Evolutionary conservation across 2,888 invertebrate species (phyloP).

Genomic region (Calameuta filiformis): DNA sequence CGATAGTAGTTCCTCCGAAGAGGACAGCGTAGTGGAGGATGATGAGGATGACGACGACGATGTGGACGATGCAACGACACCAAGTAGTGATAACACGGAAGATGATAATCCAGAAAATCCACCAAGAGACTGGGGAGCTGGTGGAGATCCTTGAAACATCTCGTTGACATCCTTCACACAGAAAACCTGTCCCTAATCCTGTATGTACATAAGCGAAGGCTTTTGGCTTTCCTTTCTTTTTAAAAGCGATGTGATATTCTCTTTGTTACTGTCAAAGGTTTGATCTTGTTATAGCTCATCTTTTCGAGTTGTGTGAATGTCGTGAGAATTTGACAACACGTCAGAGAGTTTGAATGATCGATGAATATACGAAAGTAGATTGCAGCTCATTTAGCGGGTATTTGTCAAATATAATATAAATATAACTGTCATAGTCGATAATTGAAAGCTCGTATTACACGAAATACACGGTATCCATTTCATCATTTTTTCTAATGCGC

Average conservation of each 20-base stretch:
- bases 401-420: neutral
- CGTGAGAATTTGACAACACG: neutral
- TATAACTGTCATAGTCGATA: neutral
- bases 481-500: neutral
- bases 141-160: slow-evolving; percentile 18
- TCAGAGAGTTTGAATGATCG: neutral
- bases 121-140: slow-evolving; percentile 17
- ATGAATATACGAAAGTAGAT: neutral
- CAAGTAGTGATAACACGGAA: slow-evolving; percentile 16
- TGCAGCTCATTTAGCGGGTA: neutral
- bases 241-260: neutral
- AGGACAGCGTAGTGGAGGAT: slow-evolving; percentile 27
- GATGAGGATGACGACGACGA: slow-evolving; percentile 26
- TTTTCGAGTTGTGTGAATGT: neutral
- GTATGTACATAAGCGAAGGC: neutral
- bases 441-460: neutral
- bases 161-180: neutral
- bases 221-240: neutral
- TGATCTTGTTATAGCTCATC: neutral
- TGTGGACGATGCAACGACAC: slow-evolving; percentile 23
- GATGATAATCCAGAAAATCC: slow-evolving; percentile 9
- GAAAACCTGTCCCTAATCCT: neutral
- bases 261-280: neutral
- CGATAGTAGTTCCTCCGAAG: slow-evolving; percentile 42
- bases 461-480: neutral